These are phyloP conservation scores for Drosophila diplacantha DNA, from an alignment of 2,888 invertebrate genomes.

Conservation along the genomic window DNA sequence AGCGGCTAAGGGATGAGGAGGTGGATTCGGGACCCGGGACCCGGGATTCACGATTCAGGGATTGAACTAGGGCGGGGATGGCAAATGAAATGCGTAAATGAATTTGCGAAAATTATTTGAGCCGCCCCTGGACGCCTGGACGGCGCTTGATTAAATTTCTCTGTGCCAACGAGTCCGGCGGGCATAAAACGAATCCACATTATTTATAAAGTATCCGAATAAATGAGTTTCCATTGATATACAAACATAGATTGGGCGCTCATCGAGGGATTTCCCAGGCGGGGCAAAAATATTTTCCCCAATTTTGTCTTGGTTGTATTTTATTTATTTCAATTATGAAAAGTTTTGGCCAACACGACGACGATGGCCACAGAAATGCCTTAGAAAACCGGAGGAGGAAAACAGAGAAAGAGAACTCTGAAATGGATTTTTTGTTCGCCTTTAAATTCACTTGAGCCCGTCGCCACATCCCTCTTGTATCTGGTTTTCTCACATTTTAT, in stretches of 20 bases:
- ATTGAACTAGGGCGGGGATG: slow-evolving; percentile 27
- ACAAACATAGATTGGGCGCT: slow-evolving; percentile 34
- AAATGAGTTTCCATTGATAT: slow-evolving; percentile 64
- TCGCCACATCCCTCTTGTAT: slow-evolving; percentile 1
- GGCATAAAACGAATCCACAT: slow-evolving; percentile 48
- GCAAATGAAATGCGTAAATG: slow-evolving; percentile 59
- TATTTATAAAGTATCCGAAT: slow-evolving; percentile 41
- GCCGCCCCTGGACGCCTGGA: slow-evolving; percentile 28
- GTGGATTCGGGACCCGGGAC: not conserved
- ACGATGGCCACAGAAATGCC: slow-evolving; percentile 18
- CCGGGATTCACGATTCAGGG: not conserved
- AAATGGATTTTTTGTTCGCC: slow-evolving; percentile 35
- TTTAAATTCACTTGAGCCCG: slow-evolving; percentile 25
- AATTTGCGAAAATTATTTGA: slow-evolving; percentile 66
- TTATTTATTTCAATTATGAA: slow-evolving; percentile 66
- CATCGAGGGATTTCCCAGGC: slow-evolving; percentile 48
- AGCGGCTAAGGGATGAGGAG: slow-evolving; percentile 12
- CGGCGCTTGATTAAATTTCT: slow-evolving; percentile 65
- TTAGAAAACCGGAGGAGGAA: not conserved
- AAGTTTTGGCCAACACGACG: slow-evolving; percentile 47
- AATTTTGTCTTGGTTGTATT: slow-evolving; percentile 22
- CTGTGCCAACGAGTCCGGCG: slow-evolving; percentile 43
- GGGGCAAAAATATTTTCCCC: slow-evolving; percentile 41
- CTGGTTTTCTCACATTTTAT: slow-evolving; percentile 10
- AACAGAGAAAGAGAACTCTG: slow-evolving; percentile 25